Evolutionary conservation across 2,797 vertebrate species (phyloP), one percentile per base, ranked within the genome.

Genomic region (Sylvilagus floridanus): DNA sequence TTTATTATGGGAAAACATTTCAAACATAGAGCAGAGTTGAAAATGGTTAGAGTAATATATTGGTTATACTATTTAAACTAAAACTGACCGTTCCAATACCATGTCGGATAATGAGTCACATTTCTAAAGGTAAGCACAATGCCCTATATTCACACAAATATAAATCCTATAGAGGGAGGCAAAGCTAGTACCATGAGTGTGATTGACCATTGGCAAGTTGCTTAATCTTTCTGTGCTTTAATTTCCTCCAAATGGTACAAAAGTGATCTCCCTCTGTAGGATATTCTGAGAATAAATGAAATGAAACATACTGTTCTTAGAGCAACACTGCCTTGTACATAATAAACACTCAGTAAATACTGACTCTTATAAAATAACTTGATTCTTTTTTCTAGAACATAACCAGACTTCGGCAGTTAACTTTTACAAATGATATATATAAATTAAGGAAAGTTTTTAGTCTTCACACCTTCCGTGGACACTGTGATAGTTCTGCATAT

Each of bases 401-500:
- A 99, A 97, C 99, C 98, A 22, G 98, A 98, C 96, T 98, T 99
- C 84, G 98, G 98, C 72, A 99, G 98, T 94, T 99, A 99, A 72
- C 98, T 98, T 96, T 98, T 99, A 79, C 98, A 98, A 93, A 99
- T 98, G 84, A 98, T 81, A 68, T 97, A 99, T 98, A 72, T 97
- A 95, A 92, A 93, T 97, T 32, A 97, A n/a, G 37, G 98, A 98
- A 86, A 99, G 98, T 22, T 88, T 83, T 78, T 32, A 63, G 42
- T 32, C 37, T 85, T 89, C 75, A 75, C 19, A 57, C 26, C 83
- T 82, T 62, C n/a, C 84, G 37, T 16, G 65, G n/a, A 81, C 19
- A 66, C 4, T 6, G 1, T 32, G 42, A 7, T 22, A 12, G 65
- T 14, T 73, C 50, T 91, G 50, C 7, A 63, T 50, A 57, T 4